These are phyloP conservation scores for Sarotherodon lohbergeri DNA, from an alignment of 2,113 vertebrate species.

Conservation along the genomic window DNA sequence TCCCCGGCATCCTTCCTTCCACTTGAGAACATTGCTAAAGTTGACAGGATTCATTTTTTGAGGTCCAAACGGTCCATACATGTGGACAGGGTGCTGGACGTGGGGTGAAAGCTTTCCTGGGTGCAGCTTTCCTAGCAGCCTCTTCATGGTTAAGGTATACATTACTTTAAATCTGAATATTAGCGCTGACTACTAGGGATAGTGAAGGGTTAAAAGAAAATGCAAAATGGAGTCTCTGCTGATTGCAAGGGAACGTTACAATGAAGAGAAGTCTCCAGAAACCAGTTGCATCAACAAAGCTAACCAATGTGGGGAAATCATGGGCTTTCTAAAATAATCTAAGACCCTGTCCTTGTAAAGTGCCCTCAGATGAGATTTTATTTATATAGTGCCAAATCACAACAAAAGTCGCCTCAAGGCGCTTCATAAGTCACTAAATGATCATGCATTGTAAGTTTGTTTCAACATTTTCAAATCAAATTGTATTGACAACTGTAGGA, in stretches of 20 bases:
- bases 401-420: too few species aligned
- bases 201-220: background rate
- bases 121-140: background rate
- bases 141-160: background rate
- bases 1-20: background rate
- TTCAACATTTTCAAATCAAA: background rate
- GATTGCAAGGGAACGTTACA: fast-evolving
- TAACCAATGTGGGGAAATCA: fast-evolving
- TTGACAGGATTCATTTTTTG: too few species aligned
- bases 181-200: background rate
- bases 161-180: background rate
- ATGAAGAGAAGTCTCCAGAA: fast-evolving
- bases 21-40: background rate
- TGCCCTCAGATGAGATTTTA: background rate
- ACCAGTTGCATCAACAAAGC: background rate
- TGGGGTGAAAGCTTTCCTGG: background rate
- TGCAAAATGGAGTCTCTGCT: background rate
- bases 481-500: background rate
- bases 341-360: fast-evolving
- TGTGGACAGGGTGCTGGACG: background rate
- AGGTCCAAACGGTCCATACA: too few species aligned
- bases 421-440: background rate
- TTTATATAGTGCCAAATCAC: too few species aligned
- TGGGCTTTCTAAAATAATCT: fast-evolving
- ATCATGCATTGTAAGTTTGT: background rate